Percentiles rank a stretch among this genome's conserved stretches.
phyloP scores from a whole-genome alignment of 92 coral and sea anemone species.

The Metridium senile region DNA sequence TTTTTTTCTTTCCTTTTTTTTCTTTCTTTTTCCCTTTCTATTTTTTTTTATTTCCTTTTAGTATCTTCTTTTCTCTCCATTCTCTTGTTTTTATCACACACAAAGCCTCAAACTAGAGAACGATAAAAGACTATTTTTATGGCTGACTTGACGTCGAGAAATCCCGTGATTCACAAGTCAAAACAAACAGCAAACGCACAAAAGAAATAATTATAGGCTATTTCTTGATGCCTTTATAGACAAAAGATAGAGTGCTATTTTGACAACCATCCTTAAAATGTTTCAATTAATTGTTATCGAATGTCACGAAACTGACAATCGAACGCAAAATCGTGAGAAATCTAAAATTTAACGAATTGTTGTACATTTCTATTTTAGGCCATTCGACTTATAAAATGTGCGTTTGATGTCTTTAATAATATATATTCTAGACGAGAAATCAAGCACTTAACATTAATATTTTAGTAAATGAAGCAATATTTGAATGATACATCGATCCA shows the following conservation, averaged over 20 bases:
- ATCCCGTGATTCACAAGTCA: not conserved
- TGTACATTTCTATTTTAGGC: not conserved
- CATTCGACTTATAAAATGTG: not conserved
- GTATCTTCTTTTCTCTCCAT: too few relatives aligned
- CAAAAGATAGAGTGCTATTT: not conserved
- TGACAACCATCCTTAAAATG: too few relatives aligned
- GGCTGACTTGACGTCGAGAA: not conserved
- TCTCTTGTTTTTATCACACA: not conserved
- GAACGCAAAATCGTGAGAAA: not conserved
- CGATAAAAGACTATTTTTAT: not conserved
- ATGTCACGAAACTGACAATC: not conserved
- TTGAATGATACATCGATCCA: not conserved
- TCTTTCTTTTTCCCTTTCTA: too few relatives aligned
- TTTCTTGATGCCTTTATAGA: not conserved
- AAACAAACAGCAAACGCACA: slow-evolving; percentile 1
- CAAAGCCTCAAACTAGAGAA: not conserved
- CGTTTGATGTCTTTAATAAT: not conserved
- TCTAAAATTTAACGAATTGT: not conserved
- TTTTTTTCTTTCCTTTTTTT: too few relatives aligned
- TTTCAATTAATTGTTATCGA: too few relatives aligned
- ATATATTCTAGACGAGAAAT: not conserved
- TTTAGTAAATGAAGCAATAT: not conserved
- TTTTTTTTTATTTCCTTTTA: too few relatives aligned
- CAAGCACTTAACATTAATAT: not conserved
- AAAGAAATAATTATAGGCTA: not conserved